Conservation (phyloP, 2,113 vertebrate genomes). For the Mirza zaza region DNA sequence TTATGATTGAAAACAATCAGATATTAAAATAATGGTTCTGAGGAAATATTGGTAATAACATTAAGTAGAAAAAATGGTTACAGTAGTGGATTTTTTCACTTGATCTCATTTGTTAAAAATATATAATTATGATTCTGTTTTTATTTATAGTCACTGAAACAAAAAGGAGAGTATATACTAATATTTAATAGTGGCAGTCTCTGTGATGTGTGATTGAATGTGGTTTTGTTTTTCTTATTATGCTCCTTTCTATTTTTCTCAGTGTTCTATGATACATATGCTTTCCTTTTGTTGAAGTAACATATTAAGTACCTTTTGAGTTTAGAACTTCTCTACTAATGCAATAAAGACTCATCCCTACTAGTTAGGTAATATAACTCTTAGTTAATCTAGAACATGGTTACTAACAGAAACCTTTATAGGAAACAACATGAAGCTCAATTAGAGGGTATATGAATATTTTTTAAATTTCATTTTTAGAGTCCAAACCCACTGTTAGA, state of each 20-base stretch:
- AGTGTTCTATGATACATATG: neutral
- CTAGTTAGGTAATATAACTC: neutral
- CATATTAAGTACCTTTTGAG: neutral
- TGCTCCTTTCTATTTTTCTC: neutral
- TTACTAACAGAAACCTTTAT: neutral
- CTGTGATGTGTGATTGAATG: neutral
- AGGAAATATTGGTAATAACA: neutral
- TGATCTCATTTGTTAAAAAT: neutral
- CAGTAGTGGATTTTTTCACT: neutral
- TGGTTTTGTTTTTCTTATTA: neutral
- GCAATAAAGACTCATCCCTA: neutral
- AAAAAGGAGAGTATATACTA: neutral
- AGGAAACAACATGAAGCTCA: neutral
- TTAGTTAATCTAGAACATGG: neutral
- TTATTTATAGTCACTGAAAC: neutral
- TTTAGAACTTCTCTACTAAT: neutral
- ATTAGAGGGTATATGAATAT: conserved; percentile 19
- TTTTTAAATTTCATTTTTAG: conserved; percentile 80
- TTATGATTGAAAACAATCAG: neutral
- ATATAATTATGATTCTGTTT: neutral
- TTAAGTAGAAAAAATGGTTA: neutral
- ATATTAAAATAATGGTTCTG: neutral
- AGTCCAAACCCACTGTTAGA: conserved; percentile 88
- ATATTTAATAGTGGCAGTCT: neutral
- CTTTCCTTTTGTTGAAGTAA: neutral